phyloP scores from a whole-genome alignment of 2,113 vertebrate genomes.

The Scalopus aquaticus region DNA sequence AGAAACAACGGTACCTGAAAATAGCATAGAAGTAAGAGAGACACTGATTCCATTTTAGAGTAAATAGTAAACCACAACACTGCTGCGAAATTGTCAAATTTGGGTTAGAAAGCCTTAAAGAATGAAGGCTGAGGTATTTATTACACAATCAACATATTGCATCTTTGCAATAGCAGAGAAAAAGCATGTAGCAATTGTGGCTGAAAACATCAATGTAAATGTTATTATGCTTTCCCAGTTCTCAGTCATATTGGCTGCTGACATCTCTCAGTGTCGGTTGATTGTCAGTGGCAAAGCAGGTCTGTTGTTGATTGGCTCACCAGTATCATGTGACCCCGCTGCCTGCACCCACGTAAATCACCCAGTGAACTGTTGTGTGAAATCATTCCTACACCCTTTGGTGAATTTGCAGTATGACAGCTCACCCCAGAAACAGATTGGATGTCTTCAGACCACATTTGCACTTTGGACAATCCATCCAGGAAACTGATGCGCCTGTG shows the following conservation, averaged over 20 bases:
- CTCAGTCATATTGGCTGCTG: slow-evolving; percentile 75
- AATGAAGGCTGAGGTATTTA: slow-evolving; percentile 69
- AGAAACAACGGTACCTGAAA: slow-evolving; percentile 62
- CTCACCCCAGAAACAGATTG: slow-evolving; percentile 49
- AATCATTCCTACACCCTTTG: slow-evolving; percentile 73
- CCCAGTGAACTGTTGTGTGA: slow-evolving; percentile 71
- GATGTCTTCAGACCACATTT: slow-evolving; percentile 42
- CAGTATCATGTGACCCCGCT: slow-evolving; percentile 48
- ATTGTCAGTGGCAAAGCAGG: slow-evolving; percentile 53
- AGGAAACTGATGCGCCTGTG: background rate
- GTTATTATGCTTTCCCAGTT: slow-evolving; percentile 70
- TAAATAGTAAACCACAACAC: slow-evolving; percentile 51
- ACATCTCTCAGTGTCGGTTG: slow-evolving; percentile 34
- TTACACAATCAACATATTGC: slow-evolving; percentile 72
- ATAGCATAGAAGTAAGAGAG: slow-evolving; percentile 23
- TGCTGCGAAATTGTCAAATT: slow-evolving; percentile 73
- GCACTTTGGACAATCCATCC: background rate
- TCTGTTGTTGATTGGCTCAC: slow-evolving; percentile 55
- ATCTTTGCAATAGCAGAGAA: slow-evolving; percentile 63
- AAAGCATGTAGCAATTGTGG: slow-evolving; percentile 59
- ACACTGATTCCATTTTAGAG: slow-evolving; percentile 68
- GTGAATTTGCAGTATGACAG: slow-evolving; percentile 61
- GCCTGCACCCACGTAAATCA: slow-evolving; percentile 69
- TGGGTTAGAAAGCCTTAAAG: slow-evolving; percentile 70
- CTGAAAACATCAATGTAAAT: slow-evolving; percentile 78